Base-by-base conservation (phyloP, 2,113 vertebrate species). In the Neofelis nebulosa region DNA sequence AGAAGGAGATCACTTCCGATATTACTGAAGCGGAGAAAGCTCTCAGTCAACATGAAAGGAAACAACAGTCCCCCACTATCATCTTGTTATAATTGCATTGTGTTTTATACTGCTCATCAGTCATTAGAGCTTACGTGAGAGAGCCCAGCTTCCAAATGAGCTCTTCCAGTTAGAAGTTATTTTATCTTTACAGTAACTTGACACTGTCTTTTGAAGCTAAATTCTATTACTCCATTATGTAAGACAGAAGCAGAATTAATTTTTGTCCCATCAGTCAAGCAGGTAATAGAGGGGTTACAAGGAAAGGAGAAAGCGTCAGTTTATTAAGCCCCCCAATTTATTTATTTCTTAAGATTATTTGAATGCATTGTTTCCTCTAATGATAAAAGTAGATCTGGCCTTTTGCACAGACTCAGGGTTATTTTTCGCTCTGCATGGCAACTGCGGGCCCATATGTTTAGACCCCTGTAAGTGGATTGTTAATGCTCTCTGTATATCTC, bases 1-100 rank as follows among this genome's bases (percentile, higher is more conserved):
- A 97, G 94, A 88, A 97, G 74, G 50, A 81, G 69, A 93, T 73
- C 85, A 65, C 74, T 81, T 96, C 94, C 96, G 76, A 41, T 98
- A 79, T 65, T 94, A 95, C 3, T 93, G 81, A 97, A 18, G 66
- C 89, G 18, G 79, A 95, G 92, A 97, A 93, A 68, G 73, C 71
- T 98, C 97, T 96, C 92, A 98, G 84, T 94, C 98, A 97, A 98
- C 55, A 8, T 57, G 61, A 65, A 92, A 96, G 33, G 16, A 55
- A 88, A 50, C 50, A 94, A 76, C 89, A 65, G 45, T 95, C 73
- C 94, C 73, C 96, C 66, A 88, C 4, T 3, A 36, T n/a, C 23
- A 63, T 95, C 63, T 74, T 96, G 83, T 91, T 63, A 45, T 78
- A 16, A 80, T 69, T 61, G 5, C 61, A 0, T 84, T 86, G 18